Conservation (phyloP, 2,113 vertebrate genomes). For the Tretioscincus oriximinensis region DNA sequence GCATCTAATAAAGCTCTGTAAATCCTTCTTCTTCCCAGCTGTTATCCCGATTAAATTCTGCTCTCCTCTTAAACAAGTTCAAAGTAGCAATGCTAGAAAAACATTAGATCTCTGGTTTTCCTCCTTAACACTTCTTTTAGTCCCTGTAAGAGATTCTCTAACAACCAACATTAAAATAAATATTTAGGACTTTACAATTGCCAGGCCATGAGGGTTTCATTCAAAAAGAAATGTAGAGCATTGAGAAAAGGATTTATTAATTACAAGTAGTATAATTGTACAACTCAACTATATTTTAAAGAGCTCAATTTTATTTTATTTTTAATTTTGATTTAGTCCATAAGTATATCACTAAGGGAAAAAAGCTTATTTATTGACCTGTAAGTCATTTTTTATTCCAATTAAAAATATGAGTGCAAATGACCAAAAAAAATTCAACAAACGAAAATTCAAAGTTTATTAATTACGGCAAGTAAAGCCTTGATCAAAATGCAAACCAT, state of each 20-base stretch:
- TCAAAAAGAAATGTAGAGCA: background rate
- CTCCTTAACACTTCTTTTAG: background rate
- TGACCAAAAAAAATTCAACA: no score
- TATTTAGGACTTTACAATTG: background rate
- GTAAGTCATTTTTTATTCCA: no score
- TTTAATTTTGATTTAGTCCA: no score
- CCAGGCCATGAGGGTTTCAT: background rate
- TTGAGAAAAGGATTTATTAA: background rate
- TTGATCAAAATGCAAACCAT: no score
- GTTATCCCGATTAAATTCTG: constrained; percentile 19
- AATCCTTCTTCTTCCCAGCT: constrained; percentile 17
- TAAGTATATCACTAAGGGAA: no score
- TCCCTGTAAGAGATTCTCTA: background rate
- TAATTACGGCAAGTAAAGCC: no score
- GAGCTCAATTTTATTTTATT: no score
- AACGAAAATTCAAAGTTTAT: no score
- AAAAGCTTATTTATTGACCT: no score
- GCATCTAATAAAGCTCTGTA: constrained; percentile 16
- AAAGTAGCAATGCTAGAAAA: constrained; percentile 8
- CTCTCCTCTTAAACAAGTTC: constrained; percentile 7
- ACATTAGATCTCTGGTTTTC: constrained; percentile 7
- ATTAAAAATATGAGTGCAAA: no score
- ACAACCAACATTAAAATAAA: background rate
- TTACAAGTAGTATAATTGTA: background rate
- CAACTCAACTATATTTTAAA: background rate